Evolutionary conservation across 30 jellyfish, hydroid and myxozoan genomes (phyloP), one percentile per base, ranked within the genome.

Genomic region (Pseudorhiza aurosa): DNA sequence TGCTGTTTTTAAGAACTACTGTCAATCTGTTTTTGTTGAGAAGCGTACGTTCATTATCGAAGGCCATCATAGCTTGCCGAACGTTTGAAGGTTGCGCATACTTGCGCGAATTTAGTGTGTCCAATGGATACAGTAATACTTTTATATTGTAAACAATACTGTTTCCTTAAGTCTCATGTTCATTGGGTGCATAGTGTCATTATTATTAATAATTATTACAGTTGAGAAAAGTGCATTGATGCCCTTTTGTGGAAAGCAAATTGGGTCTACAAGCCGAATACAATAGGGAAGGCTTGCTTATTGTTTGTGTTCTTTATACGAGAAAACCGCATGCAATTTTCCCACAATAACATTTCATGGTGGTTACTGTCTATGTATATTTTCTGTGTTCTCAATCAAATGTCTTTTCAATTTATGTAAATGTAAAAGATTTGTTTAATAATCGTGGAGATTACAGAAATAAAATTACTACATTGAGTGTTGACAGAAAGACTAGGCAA

Each of bases 261-360:
- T 80, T 80, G 91, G 84, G 80, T 65, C 91, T 57, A 77, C 58
- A 65, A 56, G 57, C 69, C 64, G 55, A 33, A 30, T 51, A 80
- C 69, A 80, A 80, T 80, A 80, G 91, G 43, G 29, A 35, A 51
- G 91, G 31, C 84, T 46, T 50, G 53, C 44, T 58, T 35, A 65
- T 80, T 80, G 80, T 80, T 57, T 28, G 30, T 17, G 11, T 18
- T 51, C 77, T 80, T 80, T 80, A 70, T 64, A 57, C 58, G 58
- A 29, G 37, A 47, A 51, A 80, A 80, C 91, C 91, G 91, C 91
- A 40, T 67, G 91, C 91, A 80, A 80, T 80, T 80, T 80, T 80
- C 91, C 77, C 91, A 80, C 91, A 80, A 80, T 64, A 80, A 80
- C 91, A 64, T 80, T 80, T 80, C 91, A 80, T 80, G 91, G 91